A percentile compares a stretch with the other conserved stretches of the same genome.
Evolutionary conservation across 2,888 invertebrate genomes (phyloP).

Genomic region (Orchestes rusci): DNA sequence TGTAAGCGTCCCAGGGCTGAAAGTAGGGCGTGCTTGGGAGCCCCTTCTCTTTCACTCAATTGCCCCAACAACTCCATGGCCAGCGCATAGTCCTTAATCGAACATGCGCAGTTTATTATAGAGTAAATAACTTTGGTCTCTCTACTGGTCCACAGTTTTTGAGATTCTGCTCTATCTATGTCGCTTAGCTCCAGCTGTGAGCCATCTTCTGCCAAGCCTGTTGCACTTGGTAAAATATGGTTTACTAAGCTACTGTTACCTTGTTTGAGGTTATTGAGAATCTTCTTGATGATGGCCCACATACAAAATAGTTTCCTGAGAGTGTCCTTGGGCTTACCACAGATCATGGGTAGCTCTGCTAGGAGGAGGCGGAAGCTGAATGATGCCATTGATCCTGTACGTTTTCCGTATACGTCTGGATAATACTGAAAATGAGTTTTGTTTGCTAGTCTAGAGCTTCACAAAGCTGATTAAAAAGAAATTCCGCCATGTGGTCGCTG

Average conservation of each 20-base stretch:
- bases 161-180: slow-evolving; percentile 54
- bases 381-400: slow-evolving; percentile 84
- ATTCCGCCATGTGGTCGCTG: too few species aligned
- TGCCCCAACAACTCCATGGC: slow-evolving; percentile 41
- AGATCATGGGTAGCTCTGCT: slow-evolving; percentile 80
- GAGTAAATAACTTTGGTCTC: slow-evolving; percentile 73
- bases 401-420: slow-evolving; percentile 74
- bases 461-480: too few species aligned
- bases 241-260: slow-evolving; percentile 38
- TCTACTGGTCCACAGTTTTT: slow-evolving; percentile 74
- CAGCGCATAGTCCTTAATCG: slow-evolving; percentile 53
- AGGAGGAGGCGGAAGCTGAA: slow-evolving; percentile 84
- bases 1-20: slow-evolving; percentile 78
- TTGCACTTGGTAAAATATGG: too few species aligned
- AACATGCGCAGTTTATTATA: slow-evolving; percentile 75
- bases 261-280: slow-evolving; percentile 58
- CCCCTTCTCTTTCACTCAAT: slow-evolving; percentile 45
- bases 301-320: slow-evolving; percentile 64
- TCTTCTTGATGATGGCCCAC: slow-evolving; percentile 56
- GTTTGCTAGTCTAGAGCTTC: too few species aligned
- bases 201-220: slow-evolving; percentile 70
- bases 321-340: slow-evolving; percentile 67
- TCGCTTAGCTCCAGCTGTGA: slow-evolving; percentile 48
- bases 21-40: slow-evolving; percentile 58
- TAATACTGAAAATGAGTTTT: slow-evolving; percentile 66